Evolutionary conservation across 2,888 invertebrate genomes (phyloP).

Genomic region (Seira sanloemensis): DNA sequence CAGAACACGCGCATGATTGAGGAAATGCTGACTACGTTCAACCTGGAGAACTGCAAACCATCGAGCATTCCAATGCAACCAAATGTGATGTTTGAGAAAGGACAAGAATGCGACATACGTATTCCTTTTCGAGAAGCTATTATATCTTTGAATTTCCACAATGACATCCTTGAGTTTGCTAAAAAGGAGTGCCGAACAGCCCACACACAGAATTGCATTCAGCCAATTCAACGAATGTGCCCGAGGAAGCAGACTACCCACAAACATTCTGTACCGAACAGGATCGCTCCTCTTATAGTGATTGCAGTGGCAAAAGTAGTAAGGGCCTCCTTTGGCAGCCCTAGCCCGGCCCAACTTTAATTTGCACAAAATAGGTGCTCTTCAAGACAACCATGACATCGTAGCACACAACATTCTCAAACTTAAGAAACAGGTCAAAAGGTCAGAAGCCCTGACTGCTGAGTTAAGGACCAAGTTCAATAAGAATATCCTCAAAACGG

Average conservation of each 20-base stretch:
- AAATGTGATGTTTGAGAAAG: neutral
- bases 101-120: neutral
- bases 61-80: neutral
- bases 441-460: neutral
- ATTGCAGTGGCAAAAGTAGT: neutral
- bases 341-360: neutral
- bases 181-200: too few species aligned
- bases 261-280: neutral
- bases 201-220: too few species aligned
- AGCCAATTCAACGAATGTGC: too few species aligned
- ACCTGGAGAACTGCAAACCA: constrained; percentile 24
- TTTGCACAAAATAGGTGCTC: neutral
- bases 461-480: constrained; percentile 11
- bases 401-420: neutral
- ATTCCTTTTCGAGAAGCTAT: constrained; percentile 11
- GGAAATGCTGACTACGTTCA: constrained; percentile 9
- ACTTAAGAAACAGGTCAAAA: neutral
- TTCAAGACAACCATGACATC: neutral
- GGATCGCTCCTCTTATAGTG: neutral
- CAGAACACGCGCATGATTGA: neutral
- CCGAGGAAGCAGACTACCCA: too few species aligned
- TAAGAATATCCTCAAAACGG: neutral
- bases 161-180: too few species aligned
- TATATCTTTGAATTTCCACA: too few species aligned
- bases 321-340: neutral